Conservation (phyloP, 2,797 vertebrate species). For the Diceros bicornis region DNA sequence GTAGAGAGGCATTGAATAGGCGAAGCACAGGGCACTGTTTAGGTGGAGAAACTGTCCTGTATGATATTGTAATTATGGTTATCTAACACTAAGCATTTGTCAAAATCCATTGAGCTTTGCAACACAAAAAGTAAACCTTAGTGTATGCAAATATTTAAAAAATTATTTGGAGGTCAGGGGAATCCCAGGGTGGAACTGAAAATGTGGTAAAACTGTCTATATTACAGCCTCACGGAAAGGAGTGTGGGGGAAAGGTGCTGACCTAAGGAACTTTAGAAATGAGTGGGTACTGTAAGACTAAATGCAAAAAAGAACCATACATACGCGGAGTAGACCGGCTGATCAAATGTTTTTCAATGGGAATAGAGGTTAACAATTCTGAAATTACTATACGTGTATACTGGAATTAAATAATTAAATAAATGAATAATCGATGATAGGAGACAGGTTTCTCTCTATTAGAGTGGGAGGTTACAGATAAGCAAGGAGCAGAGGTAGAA, state of each 20-base stretch:
- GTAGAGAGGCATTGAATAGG: neutral
- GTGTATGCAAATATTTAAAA: neutral
- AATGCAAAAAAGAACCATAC: neutral
- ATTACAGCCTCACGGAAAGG: neutral
- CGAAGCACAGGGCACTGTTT: neutral
- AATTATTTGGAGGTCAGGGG: neutral
- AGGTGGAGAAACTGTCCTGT: neutral
- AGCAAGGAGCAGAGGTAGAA: neutral
- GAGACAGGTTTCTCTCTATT: neutral
- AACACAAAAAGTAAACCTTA: neutral
- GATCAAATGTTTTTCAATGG: neutral
- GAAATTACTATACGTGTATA: neutral
- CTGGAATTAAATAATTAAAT: neutral
- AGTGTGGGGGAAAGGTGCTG: neutral
- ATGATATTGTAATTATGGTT: neutral
- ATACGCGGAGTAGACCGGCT: neutral
- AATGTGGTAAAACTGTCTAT: neutral
- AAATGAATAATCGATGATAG: neutral
- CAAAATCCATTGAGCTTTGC: neutral
- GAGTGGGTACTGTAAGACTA: neutral
- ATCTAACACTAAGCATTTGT: neutral
- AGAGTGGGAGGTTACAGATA: neutral
- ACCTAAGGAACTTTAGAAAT: neutral
- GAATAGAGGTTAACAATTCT: neutral
- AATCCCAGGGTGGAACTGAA: neutral